phyloP scores from a whole-genome alignment of 2,113 vertebrate genomes.

The Collichthys lucidus region DNA sequence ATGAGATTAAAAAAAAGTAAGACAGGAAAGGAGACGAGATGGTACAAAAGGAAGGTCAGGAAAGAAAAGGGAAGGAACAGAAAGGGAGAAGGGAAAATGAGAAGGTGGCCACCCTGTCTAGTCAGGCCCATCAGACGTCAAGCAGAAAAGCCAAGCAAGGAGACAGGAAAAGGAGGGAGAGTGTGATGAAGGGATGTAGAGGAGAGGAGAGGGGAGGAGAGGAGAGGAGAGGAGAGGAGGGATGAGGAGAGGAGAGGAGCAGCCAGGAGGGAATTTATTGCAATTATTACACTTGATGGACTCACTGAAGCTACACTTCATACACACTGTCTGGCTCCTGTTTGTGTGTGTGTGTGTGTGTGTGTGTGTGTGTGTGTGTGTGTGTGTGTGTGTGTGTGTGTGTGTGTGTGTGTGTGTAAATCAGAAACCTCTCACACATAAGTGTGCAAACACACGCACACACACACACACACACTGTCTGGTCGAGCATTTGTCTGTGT shows the following conservation, averaged over 20 bases:
- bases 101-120: background rate
- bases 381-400: conserved; percentile 53
- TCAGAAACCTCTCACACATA: conserved; percentile 6
- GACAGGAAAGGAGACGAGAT: background rate
- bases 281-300: conserved; percentile 83
- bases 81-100: background rate
- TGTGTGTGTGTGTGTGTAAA: conserved; percentile 35
- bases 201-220: conserved; percentile 52
- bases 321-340: conserved; percentile 72
- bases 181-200: background rate
- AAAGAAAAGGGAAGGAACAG: background rate
- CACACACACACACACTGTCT: conserved; percentile 20
- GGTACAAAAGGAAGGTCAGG: background rate
- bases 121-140: conserved; percentile 56
- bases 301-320: conserved; percentile 77
- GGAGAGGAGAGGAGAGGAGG: conserved; percentile 64
- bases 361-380: conserved; percentile 37
- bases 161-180: conserved; percentile 26
- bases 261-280: conserved; percentile 78
- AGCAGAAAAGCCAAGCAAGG: conserved; percentile 18
- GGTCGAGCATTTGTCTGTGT: conserved; percentile 53
- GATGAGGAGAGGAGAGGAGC: conserved; percentile 62
- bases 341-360: conserved; percentile 50
- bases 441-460: too few relatives aligned
- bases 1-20: too few relatives aligned